Percentiles rank a stretch among this genome's conserved stretches.
Evolutionary conservation across 2,113 vertebrate species (phyloP).

Genomic region (Leptocoma aspasia): DNA sequence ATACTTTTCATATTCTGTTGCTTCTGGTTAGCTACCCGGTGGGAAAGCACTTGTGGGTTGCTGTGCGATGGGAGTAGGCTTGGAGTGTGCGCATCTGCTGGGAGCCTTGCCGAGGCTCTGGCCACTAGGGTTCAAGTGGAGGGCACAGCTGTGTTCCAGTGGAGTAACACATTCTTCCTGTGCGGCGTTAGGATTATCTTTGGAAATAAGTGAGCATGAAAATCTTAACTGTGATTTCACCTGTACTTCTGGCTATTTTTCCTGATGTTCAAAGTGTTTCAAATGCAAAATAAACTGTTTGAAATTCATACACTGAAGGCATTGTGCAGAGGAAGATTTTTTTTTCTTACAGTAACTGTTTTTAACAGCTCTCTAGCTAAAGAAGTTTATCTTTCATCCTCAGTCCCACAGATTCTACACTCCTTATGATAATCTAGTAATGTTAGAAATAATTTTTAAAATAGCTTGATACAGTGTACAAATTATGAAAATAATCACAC

Average conservation of each 20-base stretch:
- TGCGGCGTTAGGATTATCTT: background rate
- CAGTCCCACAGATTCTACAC: background rate
- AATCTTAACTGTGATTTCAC: background rate
- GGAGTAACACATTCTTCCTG: background rate
- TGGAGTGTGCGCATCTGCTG: background rate
- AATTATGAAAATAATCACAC: background rate
- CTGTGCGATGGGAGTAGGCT: rapidly evolving
- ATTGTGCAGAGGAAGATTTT: background rate
- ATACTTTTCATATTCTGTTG: background rate
- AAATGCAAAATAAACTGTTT: background rate
- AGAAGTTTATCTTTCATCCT: background rate
- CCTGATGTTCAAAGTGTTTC: background rate
- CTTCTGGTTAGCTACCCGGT: background rate
- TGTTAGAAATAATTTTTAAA: background rate
- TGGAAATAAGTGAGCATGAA: background rate
- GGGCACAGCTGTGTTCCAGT: background rate
- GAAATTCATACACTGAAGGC: background rate
- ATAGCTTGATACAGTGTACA: background rate
- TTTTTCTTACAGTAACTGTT: background rate
- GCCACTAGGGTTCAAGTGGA: background rate
- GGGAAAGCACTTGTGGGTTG: background rate
- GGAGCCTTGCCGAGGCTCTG: background rate
- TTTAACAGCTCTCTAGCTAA: background rate
- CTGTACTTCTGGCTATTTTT: background rate
- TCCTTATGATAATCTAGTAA: background rate